These are phyloP conservation scores for Myiopsitta monachus DNA, from an alignment of 2,113 vertebrate genomes.

Conservation along the genomic window DNA sequence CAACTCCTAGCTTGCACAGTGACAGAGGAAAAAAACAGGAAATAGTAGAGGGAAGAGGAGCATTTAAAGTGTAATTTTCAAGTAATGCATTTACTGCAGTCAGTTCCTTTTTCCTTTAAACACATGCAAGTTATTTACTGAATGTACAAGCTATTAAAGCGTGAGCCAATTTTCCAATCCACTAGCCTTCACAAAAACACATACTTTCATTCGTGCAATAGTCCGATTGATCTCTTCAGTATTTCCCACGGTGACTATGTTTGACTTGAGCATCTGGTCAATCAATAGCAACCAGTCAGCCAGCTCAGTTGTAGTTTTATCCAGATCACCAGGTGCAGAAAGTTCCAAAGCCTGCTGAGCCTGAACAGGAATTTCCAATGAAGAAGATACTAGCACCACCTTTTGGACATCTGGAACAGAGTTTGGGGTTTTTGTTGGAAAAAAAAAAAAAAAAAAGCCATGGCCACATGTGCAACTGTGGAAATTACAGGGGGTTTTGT, in stretches of 20 bases:
- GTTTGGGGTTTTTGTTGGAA: neutral
- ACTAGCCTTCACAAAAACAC: neutral
- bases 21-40: neutral
- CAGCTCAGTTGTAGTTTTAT: slow-evolving; percentile 90
- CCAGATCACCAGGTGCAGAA: slow-evolving; percentile 86
- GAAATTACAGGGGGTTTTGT: neutral
- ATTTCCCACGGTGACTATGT: slow-evolving; percentile 93
- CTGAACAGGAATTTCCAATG: slow-evolving; percentile 74
- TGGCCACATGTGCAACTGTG: accelerated
- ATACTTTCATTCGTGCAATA: slow-evolving; percentile 89
- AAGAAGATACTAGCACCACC: slow-evolving; percentile 73
- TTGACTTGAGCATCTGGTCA: slow-evolving; percentile 96
- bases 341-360: slow-evolving; percentile 73
- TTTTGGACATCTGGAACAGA: slow-evolving; percentile 76
- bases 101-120: neutral
- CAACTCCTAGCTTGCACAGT: neutral
- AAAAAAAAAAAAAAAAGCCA: neutral
- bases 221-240: slow-evolving; percentile 90
- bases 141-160: neutral
- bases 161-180: neutral
- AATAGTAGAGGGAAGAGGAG: neutral
- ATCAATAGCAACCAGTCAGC: slow-evolving; percentile 92
- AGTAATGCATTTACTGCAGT: neutral
- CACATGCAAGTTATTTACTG: neutral
- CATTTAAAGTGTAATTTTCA: neutral